Evolutionary conservation across 2,888 invertebrate species (phyloP).

Genomic region (Asteroscopus sphinx): DNA sequence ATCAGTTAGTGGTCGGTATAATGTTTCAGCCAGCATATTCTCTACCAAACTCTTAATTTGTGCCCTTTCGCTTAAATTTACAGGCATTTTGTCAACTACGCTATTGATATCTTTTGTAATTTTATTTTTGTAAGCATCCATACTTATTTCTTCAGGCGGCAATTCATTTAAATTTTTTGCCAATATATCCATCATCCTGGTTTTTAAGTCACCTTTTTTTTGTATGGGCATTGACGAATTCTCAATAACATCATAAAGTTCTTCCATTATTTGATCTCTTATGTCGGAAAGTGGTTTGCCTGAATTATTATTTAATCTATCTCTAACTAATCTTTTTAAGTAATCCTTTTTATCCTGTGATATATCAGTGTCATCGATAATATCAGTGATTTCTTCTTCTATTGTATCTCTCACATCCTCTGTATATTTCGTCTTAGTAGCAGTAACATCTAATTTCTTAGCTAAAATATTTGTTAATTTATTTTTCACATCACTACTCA

Average conservation of each 20-base stretch:
- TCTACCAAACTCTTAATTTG: conserved; percentile 13
- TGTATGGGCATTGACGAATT: conserved; percentile 10
- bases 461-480: conserved; percentile 10
- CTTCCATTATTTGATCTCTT: conserved; percentile 12
- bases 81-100: conserved; percentile 4
- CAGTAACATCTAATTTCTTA: conserved; percentile 1
- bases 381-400: conserved; percentile 35
- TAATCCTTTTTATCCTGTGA: conserved; percentile 33
- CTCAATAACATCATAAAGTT: conserved; percentile 12
- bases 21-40: conserved; percentile 5
- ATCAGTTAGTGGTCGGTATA: conserved; percentile 12
- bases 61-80: neutral
- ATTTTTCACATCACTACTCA: conserved; percentile 8
- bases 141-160: neutral
- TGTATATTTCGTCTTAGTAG: neutral
- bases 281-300: conserved; percentile 1
- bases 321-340: conserved; percentile 21
- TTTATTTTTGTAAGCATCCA: conserved; percentile 4
- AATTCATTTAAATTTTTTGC: conserved; percentile 8
- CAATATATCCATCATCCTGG: conserved; percentile 5
- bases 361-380: conserved; percentile 46
- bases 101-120: conserved; percentile 7
- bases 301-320: conserved; percentile 3
- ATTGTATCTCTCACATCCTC: conserved; percentile 10
- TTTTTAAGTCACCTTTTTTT: conserved; percentile 7